phyloP scores from a whole-genome alignment of 2,888 invertebrate species.

The Galerucella calmariensis region DNA sequence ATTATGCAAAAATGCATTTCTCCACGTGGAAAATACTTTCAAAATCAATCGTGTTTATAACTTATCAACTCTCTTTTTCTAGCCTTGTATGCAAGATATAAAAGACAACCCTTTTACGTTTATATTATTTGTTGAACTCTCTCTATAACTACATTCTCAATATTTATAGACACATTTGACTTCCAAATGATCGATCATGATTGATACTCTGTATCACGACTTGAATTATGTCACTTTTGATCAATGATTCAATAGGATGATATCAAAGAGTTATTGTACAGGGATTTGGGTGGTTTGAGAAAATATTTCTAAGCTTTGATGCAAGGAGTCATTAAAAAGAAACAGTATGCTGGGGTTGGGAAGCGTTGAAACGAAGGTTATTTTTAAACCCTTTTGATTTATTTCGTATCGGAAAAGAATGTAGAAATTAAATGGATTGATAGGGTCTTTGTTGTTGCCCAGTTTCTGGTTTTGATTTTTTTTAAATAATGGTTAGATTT shows the following conservation, averaged over 20 bases:
- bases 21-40: no score
- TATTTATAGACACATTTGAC: no score
- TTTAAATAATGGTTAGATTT: no score
- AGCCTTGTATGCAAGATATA: no score
- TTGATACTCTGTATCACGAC: neutral
- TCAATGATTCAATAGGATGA: neutral
- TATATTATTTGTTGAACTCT: no score
- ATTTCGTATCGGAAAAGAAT: neutral
- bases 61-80: no score
- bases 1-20: no score
- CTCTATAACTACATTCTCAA: no score
- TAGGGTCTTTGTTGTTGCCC: neutral
- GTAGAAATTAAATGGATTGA: neutral
- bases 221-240: neutral
- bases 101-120: no score
- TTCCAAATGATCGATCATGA: neutral
- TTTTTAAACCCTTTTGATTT: conserved; percentile 10
- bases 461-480: no score
- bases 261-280: neutral
- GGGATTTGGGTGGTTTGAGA: neutral
- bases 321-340: conserved; percentile 16
- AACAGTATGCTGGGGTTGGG: conserved; percentile 5
- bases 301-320: neutral
- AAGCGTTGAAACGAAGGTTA: neutral
- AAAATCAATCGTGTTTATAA: no score